Percentiles rank a stretch among this genome's conserved stretches.
Evolutionary conservation across 1,140 invertebrate species (phyloP).

Genomic region (Coptotermes formosanus): DNA sequence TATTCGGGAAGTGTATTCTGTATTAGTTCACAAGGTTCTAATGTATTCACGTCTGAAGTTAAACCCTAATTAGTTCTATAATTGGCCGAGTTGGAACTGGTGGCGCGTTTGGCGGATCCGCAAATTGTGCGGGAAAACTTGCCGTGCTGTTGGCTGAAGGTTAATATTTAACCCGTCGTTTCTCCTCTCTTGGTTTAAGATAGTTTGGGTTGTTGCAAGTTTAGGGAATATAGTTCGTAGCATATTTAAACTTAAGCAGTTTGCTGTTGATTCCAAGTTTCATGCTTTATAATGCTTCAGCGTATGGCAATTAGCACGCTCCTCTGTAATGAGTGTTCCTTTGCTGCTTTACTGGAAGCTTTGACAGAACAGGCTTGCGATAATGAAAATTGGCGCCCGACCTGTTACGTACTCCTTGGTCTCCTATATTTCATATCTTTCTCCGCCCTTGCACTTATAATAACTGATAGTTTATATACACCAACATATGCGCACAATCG

Average conservation of each 20-base stretch:
- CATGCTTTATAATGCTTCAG: not conserved
- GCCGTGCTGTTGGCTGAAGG: not conserved
- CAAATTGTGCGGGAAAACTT: not conserved
- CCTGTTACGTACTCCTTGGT: no score
- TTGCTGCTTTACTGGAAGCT: no score
- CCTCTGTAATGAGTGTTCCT: no score
- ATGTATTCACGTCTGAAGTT: not conserved
- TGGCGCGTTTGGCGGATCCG: not conserved
- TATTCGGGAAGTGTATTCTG: not conserved
- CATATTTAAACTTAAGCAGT: not conserved
- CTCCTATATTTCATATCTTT: no score
- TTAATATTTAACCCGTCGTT: not conserved
- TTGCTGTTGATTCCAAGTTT: no score
- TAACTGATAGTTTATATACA: no score
- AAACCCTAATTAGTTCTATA: conserved; percentile 17
- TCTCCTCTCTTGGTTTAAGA: not conserved
- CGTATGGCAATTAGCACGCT: not conserved
- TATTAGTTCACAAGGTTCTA: not conserved
- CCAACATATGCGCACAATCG: no score
- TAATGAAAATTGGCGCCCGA: no score
- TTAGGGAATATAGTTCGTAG: not conserved
- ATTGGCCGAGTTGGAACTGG: not conserved
- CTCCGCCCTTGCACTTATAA: no score
- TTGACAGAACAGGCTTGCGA: no score
- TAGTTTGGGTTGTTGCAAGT: not conserved